phyloP scores from a whole-genome alignment of 2,797 vertebrate species.

The Peromyscus aztecus region DNA sequence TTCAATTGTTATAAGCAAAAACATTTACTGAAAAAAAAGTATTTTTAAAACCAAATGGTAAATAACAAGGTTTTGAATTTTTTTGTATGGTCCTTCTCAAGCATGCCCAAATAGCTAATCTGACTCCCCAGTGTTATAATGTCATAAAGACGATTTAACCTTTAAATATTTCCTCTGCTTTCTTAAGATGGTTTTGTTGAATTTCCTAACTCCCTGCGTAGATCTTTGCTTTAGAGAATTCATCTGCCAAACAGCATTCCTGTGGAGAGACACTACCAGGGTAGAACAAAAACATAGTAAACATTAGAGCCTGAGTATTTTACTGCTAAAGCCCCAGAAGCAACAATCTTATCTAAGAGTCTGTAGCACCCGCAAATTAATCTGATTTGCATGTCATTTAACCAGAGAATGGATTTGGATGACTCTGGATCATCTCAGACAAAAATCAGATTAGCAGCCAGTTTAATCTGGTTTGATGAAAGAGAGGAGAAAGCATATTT shows the following conservation, averaged over 20 bases:
- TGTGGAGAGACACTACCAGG: conserved; percentile 68
- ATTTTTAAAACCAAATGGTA: background rate
- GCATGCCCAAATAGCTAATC: background rate
- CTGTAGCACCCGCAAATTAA: conserved; percentile 69
- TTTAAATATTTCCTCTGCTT: conserved; percentile 45
- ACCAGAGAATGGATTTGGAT: conserved; percentile 60
- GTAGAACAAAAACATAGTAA: conserved; percentile 67
- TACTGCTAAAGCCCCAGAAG: conserved; percentile 59
- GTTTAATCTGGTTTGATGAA: conserved; percentile 51
- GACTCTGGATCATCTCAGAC: conserved; percentile 70
- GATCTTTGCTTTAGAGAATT: conserved; percentile 59
- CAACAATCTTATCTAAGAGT: conserved; percentile 75
- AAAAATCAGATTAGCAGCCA: conserved; percentile 69
- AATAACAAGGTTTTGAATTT: background rate
- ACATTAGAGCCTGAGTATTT: conserved; percentile 68
- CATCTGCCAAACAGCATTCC: conserved; percentile 61
- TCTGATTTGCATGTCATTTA: conserved; percentile 78
- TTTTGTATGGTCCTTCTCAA: background rate
- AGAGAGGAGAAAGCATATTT: conserved; percentile 48
- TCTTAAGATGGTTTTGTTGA: conserved; percentile 63
- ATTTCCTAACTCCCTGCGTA: conserved; percentile 55
- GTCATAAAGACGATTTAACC: conserved; percentile 8
- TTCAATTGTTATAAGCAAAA: background rate
- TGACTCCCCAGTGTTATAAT: background rate
- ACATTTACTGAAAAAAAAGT: background rate